Conservation (phyloP, 2,113 vertebrate species). For the Poecilia latipinna region DNA sequence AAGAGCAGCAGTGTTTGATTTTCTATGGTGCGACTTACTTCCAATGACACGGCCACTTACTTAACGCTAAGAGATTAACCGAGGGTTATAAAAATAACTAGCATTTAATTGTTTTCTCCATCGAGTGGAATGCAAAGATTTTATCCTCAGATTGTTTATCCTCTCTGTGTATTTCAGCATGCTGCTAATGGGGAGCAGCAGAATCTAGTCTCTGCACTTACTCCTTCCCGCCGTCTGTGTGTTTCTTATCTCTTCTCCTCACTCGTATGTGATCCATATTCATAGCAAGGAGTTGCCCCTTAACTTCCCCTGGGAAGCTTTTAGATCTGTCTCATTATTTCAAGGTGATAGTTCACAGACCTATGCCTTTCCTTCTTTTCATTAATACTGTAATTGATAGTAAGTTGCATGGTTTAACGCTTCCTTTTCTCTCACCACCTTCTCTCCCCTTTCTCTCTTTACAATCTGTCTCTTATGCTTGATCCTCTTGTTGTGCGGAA, state of each 20-base stretch:
- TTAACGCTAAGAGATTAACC: slow-evolving; percentile 53
- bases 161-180: slow-evolving; percentile 64
- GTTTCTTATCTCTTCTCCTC: slow-evolving; percentile 36
- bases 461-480: slow-evolving; percentile 68
- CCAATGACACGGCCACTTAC: slow-evolving; percentile 33
- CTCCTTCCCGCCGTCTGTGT: slow-evolving; percentile 8
- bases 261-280: slow-evolving; percentile 59
- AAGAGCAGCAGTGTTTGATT: slow-evolving; percentile 23
- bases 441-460: slow-evolving; percentile 60
- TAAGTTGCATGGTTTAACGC: slow-evolving; percentile 67
- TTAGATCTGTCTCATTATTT: slow-evolving; percentile 43
- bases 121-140: slow-evolving; percentile 68
- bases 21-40: slow-evolving; percentile 45
- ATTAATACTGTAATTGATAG: slow-evolving; percentile 46
- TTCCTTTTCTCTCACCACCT: slow-evolving; percentile 70
- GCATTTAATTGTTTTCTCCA: slow-evolving; percentile 49
- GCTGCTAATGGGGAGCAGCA: slow-evolving; percentile 63
- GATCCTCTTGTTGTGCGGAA: slow-evolving; percentile 73
- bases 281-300: slow-evolving; percentile 41
- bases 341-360: slow-evolving; percentile 37
- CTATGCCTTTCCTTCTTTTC: slow-evolving; percentile 41
- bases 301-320: slow-evolving; percentile 29
- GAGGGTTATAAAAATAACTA: slow-evolving; percentile 38
- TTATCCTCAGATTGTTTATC: slow-evolving; percentile 63
- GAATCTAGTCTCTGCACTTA: slow-evolving; percentile 54